Evolutionary conservation across 2,113 vertebrate species (phyloP).

Genomic region (Anguilla rostrata): DNA sequence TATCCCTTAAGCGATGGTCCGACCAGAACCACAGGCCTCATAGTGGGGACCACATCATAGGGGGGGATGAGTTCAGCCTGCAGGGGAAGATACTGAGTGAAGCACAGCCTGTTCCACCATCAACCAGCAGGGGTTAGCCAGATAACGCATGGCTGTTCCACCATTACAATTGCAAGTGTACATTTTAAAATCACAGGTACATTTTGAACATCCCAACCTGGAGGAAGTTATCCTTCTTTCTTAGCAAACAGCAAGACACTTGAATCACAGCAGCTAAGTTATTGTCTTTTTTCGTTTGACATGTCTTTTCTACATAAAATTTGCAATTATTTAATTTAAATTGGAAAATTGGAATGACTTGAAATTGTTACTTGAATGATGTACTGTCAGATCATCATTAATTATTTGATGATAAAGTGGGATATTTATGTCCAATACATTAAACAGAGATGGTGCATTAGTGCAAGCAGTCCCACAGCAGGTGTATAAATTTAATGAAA

Average conservation of each 20-base stretch:
- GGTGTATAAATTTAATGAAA: background rate
- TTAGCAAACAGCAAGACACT: no score
- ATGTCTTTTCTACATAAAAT: no score
- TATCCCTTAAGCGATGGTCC: constrained; percentile 97
- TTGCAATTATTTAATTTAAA: no score
- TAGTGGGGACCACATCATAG: constrained; percentile 96
- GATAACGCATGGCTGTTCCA: background rate
- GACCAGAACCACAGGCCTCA: constrained; percentile 95
- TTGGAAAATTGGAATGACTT: no score
- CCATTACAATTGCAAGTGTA: background rate
- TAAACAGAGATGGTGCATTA: background rate
- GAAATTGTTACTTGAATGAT: background rate
- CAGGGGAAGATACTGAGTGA: background rate
- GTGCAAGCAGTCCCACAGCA: background rate
- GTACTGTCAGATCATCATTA: background rate
- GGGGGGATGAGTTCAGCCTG: constrained; percentile 93
- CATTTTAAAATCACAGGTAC: background rate
- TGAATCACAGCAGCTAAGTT: background rate
- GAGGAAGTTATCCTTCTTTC: no score
- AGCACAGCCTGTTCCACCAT: background rate
- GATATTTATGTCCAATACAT: background rate
- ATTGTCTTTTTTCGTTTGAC: background rate
- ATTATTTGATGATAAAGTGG: background rate
- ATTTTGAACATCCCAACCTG: background rate
- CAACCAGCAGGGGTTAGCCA: no score